Evolutionary conservation across 2,797 vertebrate genomes (phyloP).

Genomic region (Sarcophilus harrisii): DNA sequence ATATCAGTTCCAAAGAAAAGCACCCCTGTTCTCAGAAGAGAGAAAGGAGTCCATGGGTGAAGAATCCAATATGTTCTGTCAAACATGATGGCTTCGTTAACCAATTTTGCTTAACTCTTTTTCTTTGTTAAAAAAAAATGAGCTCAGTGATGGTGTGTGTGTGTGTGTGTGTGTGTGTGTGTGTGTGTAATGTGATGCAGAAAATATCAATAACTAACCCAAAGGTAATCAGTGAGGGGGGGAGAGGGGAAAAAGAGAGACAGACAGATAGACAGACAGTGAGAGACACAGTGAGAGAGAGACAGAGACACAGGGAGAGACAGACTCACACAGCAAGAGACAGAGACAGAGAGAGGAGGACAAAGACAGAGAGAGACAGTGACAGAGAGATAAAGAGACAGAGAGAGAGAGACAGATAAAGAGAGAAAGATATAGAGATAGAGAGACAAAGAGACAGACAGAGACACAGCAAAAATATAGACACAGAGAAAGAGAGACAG

Average conservation of each 20-base stretch:
- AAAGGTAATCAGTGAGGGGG: neutral
- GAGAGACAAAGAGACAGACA: no score
- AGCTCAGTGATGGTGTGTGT: neutral
- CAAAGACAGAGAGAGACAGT: no score
- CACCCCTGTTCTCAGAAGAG: neutral
- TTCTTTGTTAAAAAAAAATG: neutral
- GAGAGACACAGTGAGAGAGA: no score
- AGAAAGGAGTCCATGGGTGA: neutral
- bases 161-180: no score
- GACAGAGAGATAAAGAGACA: no score
- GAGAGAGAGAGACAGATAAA: no score
- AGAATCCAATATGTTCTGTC: neutral
- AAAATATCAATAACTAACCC: neutral
- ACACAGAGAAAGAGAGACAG: neutral
- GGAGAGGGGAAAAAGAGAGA: no score
- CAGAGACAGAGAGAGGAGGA: no score
- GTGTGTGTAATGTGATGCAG: neutral
- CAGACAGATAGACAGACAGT: accelerated
- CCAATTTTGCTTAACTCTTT: neutral
- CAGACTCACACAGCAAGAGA: no score
- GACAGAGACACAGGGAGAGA: no score
- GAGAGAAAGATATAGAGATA: no score
- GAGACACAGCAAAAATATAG: no score
- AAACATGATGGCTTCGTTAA: neutral
- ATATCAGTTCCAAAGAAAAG: neutral